These are phyloP conservation scores for Notolepis coatsorum DNA, from an alignment of 2,797 vertebrate species.

Conservation along the genomic window DNA sequence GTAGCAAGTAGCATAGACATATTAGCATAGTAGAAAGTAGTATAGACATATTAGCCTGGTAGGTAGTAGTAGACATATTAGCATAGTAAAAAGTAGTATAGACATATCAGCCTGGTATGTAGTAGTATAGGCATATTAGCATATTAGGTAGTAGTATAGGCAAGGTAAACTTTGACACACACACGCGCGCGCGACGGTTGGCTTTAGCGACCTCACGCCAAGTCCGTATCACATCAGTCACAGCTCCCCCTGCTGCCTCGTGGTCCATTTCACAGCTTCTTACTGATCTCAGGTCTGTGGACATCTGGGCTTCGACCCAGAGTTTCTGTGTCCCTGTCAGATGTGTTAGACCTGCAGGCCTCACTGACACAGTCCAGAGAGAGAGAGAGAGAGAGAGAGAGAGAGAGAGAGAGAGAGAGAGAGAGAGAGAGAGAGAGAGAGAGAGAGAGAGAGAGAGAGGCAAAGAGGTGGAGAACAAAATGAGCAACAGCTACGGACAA, in stretches of 20 bases:
- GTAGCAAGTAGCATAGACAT: no score
- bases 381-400: background rate
- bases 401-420: slow-evolving; percentile 6
- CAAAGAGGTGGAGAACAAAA: slow-evolving; percentile 6
- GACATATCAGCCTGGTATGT: no score
- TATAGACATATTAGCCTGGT: no score
- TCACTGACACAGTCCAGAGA: background rate
- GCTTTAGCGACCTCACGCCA: no score
- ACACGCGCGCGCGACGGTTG: slow-evolving; percentile 2
- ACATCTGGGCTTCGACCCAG: background rate
- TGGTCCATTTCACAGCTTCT: background rate
- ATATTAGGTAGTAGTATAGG: no score
- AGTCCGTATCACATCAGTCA: slow-evolving; percentile 15
- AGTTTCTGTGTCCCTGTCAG: background rate
- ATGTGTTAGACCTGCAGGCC: background rate
- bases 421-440: background rate
- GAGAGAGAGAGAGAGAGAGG: slow-evolving; percentile 1
- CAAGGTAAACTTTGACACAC: background rate
- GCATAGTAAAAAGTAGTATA: background rate
- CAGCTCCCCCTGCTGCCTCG: background rate
- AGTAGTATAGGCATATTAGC: no score
- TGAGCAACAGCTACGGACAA: slow-evolving; percentile 8
- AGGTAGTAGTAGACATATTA: no score
- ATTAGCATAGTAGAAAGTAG: no score
- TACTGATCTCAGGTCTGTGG: background rate